Evolutionary conservation across 2,113 vertebrate genomes (phyloP).

Genomic region (Platysternon megacephalum): DNA sequence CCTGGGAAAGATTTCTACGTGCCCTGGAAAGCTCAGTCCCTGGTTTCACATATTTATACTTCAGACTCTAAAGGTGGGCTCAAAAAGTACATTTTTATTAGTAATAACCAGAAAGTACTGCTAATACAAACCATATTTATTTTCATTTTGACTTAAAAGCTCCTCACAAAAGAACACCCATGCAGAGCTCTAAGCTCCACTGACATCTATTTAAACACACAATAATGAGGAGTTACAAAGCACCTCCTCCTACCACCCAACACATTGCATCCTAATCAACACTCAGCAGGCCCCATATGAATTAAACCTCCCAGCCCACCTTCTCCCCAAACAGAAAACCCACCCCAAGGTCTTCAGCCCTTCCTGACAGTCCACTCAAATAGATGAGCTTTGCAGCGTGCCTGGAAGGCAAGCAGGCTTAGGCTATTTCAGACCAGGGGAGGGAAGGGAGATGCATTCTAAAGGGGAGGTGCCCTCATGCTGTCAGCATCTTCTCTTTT

Average conservation of each 20-base stretch:
- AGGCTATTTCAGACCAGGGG: background rate
- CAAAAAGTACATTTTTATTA: background rate
- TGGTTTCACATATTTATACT: background rate
- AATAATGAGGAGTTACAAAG: background rate
- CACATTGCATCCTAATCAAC: background rate
- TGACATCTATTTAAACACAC: background rate
- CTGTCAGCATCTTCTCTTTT: background rate
- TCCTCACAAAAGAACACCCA: background rate
- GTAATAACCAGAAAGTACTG: background rate
- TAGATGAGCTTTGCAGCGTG: background rate
- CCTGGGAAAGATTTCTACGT: background rate
- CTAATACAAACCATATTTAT: background rate
- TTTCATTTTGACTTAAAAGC: background rate
- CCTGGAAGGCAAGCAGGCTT: background rate
- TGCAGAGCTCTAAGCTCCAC: background rate
- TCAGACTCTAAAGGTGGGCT: background rate
- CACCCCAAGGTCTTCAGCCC: background rate
- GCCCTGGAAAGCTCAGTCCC: background rate
- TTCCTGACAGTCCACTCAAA: background rate
- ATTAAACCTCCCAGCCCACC: background rate
- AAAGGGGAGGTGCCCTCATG: background rate
- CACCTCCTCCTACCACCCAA: background rate
- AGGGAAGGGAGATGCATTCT: background rate
- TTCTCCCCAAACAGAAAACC: background rate
- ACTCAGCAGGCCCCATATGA: background rate